These are phyloP conservation scores for Brevipalpus yothersi DNA, from an alignment of 1,140 invertebrate genomes.

Conservation along the genomic window DNA sequence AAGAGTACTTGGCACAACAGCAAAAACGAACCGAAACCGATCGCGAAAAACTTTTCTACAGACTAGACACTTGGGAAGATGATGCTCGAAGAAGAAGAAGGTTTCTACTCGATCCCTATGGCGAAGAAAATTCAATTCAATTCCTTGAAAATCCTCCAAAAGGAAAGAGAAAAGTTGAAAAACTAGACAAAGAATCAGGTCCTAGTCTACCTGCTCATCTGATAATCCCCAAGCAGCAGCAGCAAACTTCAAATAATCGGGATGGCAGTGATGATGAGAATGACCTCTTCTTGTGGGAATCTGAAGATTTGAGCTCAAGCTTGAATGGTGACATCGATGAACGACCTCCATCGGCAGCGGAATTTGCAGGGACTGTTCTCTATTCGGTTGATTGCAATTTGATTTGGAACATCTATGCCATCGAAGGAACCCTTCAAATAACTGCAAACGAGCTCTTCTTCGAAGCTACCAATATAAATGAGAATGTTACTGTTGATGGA, in stretches of 20 bases:
- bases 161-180: slow-evolving; percentile 15
- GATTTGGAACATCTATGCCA: slow-evolving; percentile 9
- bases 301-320: slow-evolving; percentile 3
- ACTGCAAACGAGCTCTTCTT: slow-evolving; percentile 9
- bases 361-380: slow-evolving; percentile 8
- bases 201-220: not conserved
- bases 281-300: slow-evolving; percentile 5
- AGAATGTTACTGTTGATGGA: not conserved
- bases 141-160: not conserved
- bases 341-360: not conserved
- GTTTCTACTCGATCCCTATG: slow-evolving; percentile 68
- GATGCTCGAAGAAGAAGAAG: slow-evolving; percentile 78
- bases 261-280: slow-evolving; percentile 3
- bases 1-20: not conserved
- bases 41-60: slow-evolving; percentile 32
- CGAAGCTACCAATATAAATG: slow-evolving; percentile 5
- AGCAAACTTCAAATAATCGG: not conserved
- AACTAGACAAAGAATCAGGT: not conserved
- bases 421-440: slow-evolving; percentile 8
- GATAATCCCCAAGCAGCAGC: not conserved
- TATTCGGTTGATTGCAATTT: slow-evolving; percentile 7
- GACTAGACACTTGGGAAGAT: slow-evolving; percentile 95
- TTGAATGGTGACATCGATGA: not conserved
- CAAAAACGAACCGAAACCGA: not conserved
- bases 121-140: not conserved